Evolutionary conservation across 1,140 invertebrate genomes (phyloP), one percentile per base, ranked within the genome.

Genomic region (Acromyrmex echinatior): DNA sequence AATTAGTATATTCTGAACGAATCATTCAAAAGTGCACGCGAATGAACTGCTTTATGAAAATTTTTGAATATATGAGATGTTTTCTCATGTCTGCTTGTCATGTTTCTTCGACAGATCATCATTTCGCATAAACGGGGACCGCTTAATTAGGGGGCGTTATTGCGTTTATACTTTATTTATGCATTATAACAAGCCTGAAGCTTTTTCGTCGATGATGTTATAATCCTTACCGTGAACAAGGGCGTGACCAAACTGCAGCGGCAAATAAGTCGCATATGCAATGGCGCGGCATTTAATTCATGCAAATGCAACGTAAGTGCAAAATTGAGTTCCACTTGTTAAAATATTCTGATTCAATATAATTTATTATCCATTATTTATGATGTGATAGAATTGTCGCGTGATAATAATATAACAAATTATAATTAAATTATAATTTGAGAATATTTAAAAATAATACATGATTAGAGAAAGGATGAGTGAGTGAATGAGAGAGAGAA

Each of bases 201-300:
- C 73, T 90, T 60, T 86, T 86, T 91, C 86, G 31, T 66, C 60
- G 12, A 91, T 90, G 86, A 91, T 88, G 86, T 91, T 91, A 90
- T 91, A 91, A 91, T 91, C 86, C 86, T 91, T 76, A 56, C 58
- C 62, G 49, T 62, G 77, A 87, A 90, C 71, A 91, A 91, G 88
- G 89, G 88, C 90, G 86, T 91, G 81, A 90, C 86, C 88, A 74
- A 31, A 77, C 51, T 71, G 21, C 63, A 18, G 35, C 85, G 85
- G 86, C 63, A 78, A 82, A 88, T 63, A 39, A 90, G 58, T 73
- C 62, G 81, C 58, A 56, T 62, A 10, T 21, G 18, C 90, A 90
- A 82, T 91, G 90, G 88, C 90, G 89, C 88, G 81, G 70, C 68
- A 85, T 56, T 53, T 78, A 88, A 86, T 87, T 73, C 21, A 53